phyloP scores from a whole-genome alignment of 2,888 invertebrate genomes.

The Hipparchia sbordonii region DNA sequence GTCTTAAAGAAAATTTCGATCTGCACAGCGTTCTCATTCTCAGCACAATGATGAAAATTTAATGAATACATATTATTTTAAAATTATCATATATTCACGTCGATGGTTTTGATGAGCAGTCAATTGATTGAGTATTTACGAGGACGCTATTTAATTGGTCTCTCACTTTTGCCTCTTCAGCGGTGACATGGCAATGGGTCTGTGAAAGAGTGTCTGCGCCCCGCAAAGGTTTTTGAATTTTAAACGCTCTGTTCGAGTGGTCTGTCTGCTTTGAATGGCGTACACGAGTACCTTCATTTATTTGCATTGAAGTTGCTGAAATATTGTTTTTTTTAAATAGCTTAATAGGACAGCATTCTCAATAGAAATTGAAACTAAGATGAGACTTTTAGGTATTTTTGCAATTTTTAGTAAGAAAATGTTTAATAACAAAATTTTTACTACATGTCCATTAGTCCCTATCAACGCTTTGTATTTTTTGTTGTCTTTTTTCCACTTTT shows the following conservation, averaged over 20 bases:
- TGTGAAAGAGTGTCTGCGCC: conserved; percentile 58
- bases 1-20: too few species aligned
- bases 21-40: neutral
- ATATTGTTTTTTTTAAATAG: neutral
- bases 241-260: conserved; percentile 59
- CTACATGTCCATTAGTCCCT: too few species aligned
- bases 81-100: conserved; percentile 30
- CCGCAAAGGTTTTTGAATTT: conserved; percentile 66
- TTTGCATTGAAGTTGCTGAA: conserved; percentile 11
- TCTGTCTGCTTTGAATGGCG: conserved; percentile 51
- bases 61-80: conserved; percentile 21
- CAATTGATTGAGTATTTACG: conserved; percentile 61
- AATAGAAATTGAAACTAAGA: neutral
- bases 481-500: too few species aligned
- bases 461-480: too few species aligned
- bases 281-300: neutral
- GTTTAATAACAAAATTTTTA: too few species aligned
- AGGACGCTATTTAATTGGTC: conserved; percentile 66
- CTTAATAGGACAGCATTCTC: neutral
- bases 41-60: neutral
- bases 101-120: conserved; percentile 48
- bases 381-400: too few species aligned
- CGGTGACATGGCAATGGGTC: conserved; percentile 55
- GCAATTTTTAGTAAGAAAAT: too few species aligned
- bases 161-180: conserved; percentile 50